These are phyloP conservation scores for Thaumatotibia leucotreta DNA, from an alignment of 1,140 invertebrate species.

Conservation along the genomic window DNA sequence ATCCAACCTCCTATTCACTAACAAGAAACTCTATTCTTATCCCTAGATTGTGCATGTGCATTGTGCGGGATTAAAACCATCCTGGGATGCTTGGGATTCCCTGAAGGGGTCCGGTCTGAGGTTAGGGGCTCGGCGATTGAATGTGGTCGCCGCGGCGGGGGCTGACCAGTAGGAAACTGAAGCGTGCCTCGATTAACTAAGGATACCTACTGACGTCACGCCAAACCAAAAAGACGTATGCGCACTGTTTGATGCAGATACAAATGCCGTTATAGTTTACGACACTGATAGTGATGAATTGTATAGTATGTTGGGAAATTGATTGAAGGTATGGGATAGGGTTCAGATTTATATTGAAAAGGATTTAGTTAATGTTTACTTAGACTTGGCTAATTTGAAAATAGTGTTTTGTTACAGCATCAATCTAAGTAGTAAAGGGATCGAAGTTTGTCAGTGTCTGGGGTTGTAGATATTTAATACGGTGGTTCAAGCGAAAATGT, in stretches of 20 bases:
- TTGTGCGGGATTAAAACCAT: conserved; percentile 48
- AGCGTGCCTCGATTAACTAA: conserved; percentile 48
- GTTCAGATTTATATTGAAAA: neutral
- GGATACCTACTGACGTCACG: conserved; percentile 16
- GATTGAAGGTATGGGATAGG: conserved; percentile 4
- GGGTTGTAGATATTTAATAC: too few relatives aligned
- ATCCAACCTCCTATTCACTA: neutral
- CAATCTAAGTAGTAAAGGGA: neutral
- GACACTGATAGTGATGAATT: neutral
- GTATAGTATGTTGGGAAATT: neutral
- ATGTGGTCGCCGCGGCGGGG: conserved; percentile 50
- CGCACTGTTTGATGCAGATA: neutral
- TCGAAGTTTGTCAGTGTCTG: too few relatives aligned
- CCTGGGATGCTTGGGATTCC: conserved; percentile 32
- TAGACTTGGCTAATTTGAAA: neutral
- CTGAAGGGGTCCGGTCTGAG: conserved; percentile 36
- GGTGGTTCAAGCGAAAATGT: too few relatives aligned
- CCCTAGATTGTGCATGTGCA: conserved; percentile 38
- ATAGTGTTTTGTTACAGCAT: neutral
- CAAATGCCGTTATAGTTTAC: neutral
- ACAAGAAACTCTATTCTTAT: conserved; percentile 27
- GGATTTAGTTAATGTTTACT: neutral
- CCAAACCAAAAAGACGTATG: neutral
- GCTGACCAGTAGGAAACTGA: conserved; percentile 29
- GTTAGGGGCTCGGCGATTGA: conserved; percentile 49